Conservation (phyloP, 2,797 vertebrate genomes). For the Prunella strophiata region DNA sequence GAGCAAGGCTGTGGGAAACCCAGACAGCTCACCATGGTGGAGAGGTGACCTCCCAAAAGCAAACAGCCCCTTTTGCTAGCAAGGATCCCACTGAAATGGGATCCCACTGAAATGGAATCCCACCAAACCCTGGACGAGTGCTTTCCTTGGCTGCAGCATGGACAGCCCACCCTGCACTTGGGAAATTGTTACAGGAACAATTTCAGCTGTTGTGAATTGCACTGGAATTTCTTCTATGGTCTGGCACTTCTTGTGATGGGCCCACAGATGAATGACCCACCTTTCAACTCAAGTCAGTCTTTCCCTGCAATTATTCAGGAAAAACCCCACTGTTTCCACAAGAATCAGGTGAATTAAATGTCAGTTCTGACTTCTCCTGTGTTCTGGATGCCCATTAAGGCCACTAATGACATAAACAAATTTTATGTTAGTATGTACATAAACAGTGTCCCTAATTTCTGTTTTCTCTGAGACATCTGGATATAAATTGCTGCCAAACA, state of each 20-base stretch:
- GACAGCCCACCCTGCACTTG: neutral
- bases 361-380: neutral
- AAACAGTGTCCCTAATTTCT: neutral
- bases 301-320: neutral
- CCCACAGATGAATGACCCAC: neutral
- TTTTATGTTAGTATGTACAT: neutral
- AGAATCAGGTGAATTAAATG: neutral
- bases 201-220: neutral
- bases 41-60: neutral
- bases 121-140: neutral
- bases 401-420: neutral
- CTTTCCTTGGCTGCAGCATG: neutral
- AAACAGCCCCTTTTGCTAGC: neutral
- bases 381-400: neutral
- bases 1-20: neutral
- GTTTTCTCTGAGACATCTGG: neutral
- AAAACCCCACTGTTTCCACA: neutral
- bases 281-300: neutral
- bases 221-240: neutral
- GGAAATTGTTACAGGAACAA: neutral
- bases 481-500: neutral
- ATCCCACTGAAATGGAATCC: neutral
- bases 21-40: neutral
- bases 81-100: neutral
- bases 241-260: neutral